These are phyloP conservation scores for Chionoecetes opilio DNA, from an alignment of 1,140 invertebrate genomes.

Conservation along the genomic window DNA sequence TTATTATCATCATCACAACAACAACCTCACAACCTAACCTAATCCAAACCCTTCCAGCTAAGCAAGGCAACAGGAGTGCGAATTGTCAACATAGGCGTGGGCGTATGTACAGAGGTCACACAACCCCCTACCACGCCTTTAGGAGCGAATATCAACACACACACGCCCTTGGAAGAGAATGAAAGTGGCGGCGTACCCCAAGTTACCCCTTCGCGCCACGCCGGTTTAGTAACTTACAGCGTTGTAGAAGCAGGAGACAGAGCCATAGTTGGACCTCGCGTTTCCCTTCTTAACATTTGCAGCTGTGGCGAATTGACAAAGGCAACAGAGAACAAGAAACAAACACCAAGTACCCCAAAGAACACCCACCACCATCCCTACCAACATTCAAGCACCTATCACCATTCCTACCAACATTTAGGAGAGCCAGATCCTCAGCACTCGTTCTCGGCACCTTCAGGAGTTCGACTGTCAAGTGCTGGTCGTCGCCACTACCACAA, in stretches of 20 bases:
- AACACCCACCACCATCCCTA: background rate
- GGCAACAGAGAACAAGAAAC: background rate
- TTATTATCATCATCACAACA: too few relatives aligned
- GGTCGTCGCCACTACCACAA: background rate
- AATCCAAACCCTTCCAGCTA: background rate
- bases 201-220: background rate
- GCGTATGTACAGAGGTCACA: background rate
- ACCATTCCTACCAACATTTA: background rate
- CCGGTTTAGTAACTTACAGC: background rate
- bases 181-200: background rate
- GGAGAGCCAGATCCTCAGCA: background rate
- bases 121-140: background rate
- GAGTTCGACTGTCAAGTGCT: background rate
- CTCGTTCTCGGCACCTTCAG: background rate
- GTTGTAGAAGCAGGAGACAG: slow-evolving; percentile 34
- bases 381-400: background rate
- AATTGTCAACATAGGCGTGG: slow-evolving; percentile 4
- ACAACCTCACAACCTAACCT: background rate
- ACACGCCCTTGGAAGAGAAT: too few relatives aligned
- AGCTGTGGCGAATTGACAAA: background rate
- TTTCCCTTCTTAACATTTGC: slow-evolving; percentile 3
- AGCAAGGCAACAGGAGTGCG: background rate
- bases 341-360: too few relatives aligned
- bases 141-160: too few relatives aligned
- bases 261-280: slow-evolving; percentile 9